These are phyloP conservation scores for Varanus komodoensis DNA, from an alignment of 2,113 vertebrate species.

Conservation along the genomic window DNA sequence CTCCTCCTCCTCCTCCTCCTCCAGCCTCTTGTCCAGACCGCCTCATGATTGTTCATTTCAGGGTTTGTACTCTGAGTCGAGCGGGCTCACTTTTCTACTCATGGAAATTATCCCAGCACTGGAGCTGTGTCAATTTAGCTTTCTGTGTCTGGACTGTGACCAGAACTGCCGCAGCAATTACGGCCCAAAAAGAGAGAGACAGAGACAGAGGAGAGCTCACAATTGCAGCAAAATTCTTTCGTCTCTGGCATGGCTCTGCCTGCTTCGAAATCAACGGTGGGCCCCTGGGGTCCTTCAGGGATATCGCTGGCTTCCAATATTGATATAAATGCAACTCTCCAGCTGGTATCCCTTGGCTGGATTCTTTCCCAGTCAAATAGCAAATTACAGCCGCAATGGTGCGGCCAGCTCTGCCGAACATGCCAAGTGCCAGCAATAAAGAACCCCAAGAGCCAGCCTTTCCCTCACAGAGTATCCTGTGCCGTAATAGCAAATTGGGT, in stretches of 20 bases:
- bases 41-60: slow-evolving; percentile 32
- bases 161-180: slow-evolving; percentile 31
- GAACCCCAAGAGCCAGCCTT: slow-evolving; percentile 33
- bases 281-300: slow-evolving; percentile 57
- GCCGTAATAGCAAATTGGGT: slow-evolving; percentile 43
- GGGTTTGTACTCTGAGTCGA: not conserved
- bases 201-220: not conserved
- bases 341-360: slow-evolving; percentile 65
- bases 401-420: slow-evolving; percentile 58
- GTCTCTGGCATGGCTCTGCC: not conserved
- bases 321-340: slow-evolving; percentile 58
- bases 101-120: slow-evolving; percentile 33
- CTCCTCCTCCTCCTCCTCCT: not conserved
- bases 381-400: slow-evolving; percentile 68
- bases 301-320: slow-evolving; percentile 56
- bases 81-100: slow-evolving; percentile 16
- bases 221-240: slow-evolving; percentile 29
- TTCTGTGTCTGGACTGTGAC: slow-evolving; percentile 46
- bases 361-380: slow-evolving; percentile 65
- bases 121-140: not conserved
- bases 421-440: slow-evolving; percentile 63
- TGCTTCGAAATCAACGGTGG: slow-evolving; percentile 37
- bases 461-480: slow-evolving; percentile 33
- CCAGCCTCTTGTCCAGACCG: not conserved
- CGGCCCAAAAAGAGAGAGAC: not conserved